A percentile compares a stretch with the other conserved stretches of the same genome.
Conservation (phyloP, 2,888 invertebrate species). For the Clostera curtula region DNA sequence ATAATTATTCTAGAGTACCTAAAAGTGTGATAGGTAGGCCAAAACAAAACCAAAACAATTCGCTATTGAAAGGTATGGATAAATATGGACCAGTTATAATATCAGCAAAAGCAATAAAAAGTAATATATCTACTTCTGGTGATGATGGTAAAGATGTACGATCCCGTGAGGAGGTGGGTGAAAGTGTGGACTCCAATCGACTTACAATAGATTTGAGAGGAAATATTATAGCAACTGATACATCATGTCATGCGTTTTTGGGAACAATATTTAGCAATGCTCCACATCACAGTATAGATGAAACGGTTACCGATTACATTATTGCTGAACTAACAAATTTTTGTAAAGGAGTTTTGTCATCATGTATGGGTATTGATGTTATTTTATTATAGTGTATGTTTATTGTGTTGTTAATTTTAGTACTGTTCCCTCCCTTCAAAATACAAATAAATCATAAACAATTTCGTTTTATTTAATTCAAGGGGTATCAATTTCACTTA, state of each 20-base stretch:
- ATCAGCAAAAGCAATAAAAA: conserved; percentile 26
- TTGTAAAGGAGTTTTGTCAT: conserved; percentile 58
- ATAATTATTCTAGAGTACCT: conserved; percentile 11
- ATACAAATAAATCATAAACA: too few species aligned
- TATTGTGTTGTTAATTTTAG: conserved; percentile 10
- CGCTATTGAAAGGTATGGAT: conserved; percentile 5
- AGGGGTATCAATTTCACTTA: too few species aligned
- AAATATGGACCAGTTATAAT: conserved; percentile 25
- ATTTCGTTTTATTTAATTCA: too few species aligned
- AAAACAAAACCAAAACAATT: conserved; percentile 9
- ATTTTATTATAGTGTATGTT: conserved; percentile 43
- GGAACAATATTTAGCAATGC: conserved; percentile 53
- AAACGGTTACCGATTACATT: conserved; percentile 52
- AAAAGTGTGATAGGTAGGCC: conserved; percentile 16
- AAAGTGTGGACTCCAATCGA: conserved; percentile 17
- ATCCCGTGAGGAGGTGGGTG: conserved; percentile 8
- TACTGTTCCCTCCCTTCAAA: too few species aligned
- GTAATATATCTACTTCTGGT: conserved; percentile 11
- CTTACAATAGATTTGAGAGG: conserved; percentile 57
- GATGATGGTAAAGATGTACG: conserved; percentile 1
- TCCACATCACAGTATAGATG: conserved; percentile 33
- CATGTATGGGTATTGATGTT: conserved; percentile 59
- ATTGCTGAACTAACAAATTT: conserved; percentile 51
- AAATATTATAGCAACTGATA: conserved; percentile 51
- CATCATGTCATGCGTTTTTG: conserved; percentile 57